Evolutionary conservation across 1,140 invertebrate genomes (phyloP), one percentile per base, ranked within the genome.

Genomic region (Dendroctonus ponderosae): DNA sequence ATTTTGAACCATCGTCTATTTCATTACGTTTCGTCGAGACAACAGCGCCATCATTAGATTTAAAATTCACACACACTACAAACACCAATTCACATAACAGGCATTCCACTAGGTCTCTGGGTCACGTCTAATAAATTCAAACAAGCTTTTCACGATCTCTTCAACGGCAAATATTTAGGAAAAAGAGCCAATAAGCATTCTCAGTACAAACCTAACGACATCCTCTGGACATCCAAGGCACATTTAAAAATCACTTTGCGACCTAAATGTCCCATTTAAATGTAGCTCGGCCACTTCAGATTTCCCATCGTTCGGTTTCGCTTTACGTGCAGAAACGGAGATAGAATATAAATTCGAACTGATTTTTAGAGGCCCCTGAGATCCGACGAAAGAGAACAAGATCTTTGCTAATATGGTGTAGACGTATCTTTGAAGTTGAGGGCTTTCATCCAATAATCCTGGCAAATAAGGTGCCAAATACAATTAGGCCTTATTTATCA

Each of bases 251-350:
- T 62, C 60, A 62, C 49, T 52, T 62, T 62, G 50, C 53, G 60
- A 62, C 60, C 60, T 52, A 62, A 62, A 62, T 62, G 60, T 62
- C 40, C 60, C 50, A 43, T 62, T 62, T 62, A 53, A 62, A 62
- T 62, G 60, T 62, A 44, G 60, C 50, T 62, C 12, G 50, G 40
- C 12, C 60, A 12, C 46, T 61, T 61, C 37, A 50, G 48, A 37
- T 41, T 49, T 62, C 43, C 42, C 49, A 43, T 52, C 39, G 40
- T 62, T 53, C 49, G 49, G 39, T 52, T 62, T 62, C 41, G 49
- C 60, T 62, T 52, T 62, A 52, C 40, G 50, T 62, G 50, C 60
- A 53, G 12, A 11, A 42, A 51, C 60, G 60, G 9, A 43, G 11
- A 53, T 44, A 11, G 60, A 62, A 62, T 62, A 62, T 53, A 62